Evolutionary conservation across 2,888 invertebrate species (phyloP).

Genomic region (Pomacea canaliculata): DNA sequence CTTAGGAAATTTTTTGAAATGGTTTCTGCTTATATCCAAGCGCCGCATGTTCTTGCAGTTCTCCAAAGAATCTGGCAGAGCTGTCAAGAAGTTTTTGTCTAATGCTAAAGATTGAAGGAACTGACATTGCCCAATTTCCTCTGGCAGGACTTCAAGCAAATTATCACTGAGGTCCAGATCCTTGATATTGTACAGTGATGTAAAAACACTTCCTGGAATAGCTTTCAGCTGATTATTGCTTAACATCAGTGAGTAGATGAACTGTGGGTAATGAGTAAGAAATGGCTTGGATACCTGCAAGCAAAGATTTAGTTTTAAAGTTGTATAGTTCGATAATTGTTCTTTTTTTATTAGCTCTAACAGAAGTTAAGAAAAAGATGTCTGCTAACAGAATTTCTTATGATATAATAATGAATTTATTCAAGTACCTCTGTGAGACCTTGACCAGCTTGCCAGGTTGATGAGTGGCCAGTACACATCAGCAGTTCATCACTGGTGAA

Average conservation of each 20-base stretch:
- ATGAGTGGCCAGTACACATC: slow-evolving; percentile 47
- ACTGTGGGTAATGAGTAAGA: slow-evolving; percentile 34
- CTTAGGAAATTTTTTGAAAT: slow-evolving; percentile 43
- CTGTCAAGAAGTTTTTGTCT: slow-evolving; percentile 42
- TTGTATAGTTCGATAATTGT: too few relatives aligned
- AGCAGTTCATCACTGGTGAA: slow-evolving; percentile 38
- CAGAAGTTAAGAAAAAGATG: too few relatives aligned
- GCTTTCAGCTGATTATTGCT: slow-evolving; percentile 41
- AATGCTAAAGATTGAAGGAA: slow-evolving; percentile 39
- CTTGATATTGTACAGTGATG: slow-evolving; percentile 43
- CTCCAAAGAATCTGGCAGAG: slow-evolving; percentile 45
- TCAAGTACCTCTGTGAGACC: slow-evolving; percentile 35
- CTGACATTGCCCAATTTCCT: slow-evolving; percentile 43
- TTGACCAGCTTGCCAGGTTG: slow-evolving; percentile 37
- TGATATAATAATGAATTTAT: too few relatives aligned
- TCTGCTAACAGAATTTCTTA: too few relatives aligned
- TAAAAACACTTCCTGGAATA: slow-evolving; percentile 49
- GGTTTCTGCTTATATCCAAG: slow-evolving; percentile 51
- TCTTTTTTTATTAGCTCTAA: too few relatives aligned
- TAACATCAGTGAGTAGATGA: slow-evolving; percentile 47
- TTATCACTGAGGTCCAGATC: slow-evolving; percentile 47
- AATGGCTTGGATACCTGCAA: slow-evolving; percentile 30
- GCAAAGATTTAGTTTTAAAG: neutral
- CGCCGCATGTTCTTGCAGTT: slow-evolving; percentile 38
- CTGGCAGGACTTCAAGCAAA: slow-evolving; percentile 46